These are phyloP conservation scores for Homarus americanus DNA, from an alignment of 1,140 invertebrate species.

Conservation along the genomic window DNA sequence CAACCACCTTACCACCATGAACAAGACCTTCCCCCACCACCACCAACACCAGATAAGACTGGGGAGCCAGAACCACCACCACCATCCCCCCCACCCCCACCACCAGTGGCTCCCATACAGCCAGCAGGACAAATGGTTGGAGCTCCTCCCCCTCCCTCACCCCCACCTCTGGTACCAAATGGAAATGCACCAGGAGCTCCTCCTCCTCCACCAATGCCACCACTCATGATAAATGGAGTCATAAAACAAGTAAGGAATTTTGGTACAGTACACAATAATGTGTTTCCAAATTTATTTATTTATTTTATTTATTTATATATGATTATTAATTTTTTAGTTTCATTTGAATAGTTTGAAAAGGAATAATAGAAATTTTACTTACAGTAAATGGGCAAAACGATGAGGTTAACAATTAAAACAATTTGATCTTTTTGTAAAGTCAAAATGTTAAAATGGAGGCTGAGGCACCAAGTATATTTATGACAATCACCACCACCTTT, in stretches of 20 bases:
- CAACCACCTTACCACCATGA: constrained; percentile 77
- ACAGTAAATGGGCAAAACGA: too few species aligned
- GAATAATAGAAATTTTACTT: too few species aligned
- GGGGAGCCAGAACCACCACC: constrained; percentile 71
- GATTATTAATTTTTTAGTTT: too few species aligned
- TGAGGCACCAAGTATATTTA: too few species aligned
- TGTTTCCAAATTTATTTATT: too few species aligned
- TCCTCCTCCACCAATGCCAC: constrained; percentile 78
- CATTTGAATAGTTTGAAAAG: too few species aligned
- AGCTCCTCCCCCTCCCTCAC: constrained; percentile 80
- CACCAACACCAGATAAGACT: constrained; percentile 79
- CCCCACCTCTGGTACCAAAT: constrained; percentile 80
- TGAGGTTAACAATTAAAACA: too few species aligned
- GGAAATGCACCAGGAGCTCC: constrained; percentile 74
- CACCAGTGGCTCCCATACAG: constrained; percentile 52
- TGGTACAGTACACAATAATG: too few species aligned
- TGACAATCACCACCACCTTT: too few species aligned
- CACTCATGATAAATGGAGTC: constrained; percentile 79
- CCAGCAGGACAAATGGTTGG: constrained; percentile 74
- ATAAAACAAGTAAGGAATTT: constrained; percentile 79
- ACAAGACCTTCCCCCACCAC: constrained; percentile 80
- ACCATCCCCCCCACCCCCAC: constrained; percentile 74
- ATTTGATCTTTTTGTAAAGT: too few species aligned
- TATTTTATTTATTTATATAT: too few species aligned
- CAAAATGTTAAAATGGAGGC: too few species aligned